Evolutionary conservation across 2,113 vertebrate genomes (phyloP).

Genomic region (Microtus montanus): DNA sequence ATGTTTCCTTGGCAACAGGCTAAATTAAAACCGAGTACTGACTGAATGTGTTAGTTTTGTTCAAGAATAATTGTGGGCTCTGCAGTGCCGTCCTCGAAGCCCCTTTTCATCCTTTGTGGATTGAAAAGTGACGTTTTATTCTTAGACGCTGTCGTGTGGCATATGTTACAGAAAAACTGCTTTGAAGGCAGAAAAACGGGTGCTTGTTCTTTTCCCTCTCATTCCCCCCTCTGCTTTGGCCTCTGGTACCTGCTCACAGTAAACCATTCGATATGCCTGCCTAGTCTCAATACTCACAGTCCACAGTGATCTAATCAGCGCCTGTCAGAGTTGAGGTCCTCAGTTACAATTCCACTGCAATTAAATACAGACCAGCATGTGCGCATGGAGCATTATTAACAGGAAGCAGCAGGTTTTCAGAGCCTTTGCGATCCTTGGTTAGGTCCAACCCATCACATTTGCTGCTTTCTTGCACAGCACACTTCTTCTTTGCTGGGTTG

Average conservation of each 20-base stretch:
- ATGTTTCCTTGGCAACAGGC: slow-evolving; percentile 64
- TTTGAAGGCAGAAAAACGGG: slow-evolving; percentile 24
- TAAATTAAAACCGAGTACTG: slow-evolving; percentile 48
- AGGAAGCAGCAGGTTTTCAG: neutral
- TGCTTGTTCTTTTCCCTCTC: neutral
- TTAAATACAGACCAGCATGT: neutral
- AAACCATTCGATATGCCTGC: neutral
- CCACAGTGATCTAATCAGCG: neutral
- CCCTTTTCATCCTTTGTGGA: neutral
- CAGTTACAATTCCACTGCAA: neutral
- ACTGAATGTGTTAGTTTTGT: slow-evolving; percentile 28
- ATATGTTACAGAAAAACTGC: slow-evolving; percentile 8
- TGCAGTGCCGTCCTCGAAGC: neutral
- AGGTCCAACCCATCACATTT: neutral
- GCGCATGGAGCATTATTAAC: neutral
- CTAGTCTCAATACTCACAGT: neutral
- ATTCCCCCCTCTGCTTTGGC: neutral
- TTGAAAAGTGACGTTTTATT: slow-evolving; percentile 13
- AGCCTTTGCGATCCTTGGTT: neutral
- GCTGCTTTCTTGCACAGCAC: neutral
- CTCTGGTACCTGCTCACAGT: neutral
- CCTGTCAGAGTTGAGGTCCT: neutral
- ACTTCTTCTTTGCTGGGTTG: neutral
- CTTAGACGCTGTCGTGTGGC: neutral
- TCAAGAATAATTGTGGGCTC: neutral